These are phyloP conservation scores for Smithornis capensis DNA, from an alignment of 2,113 vertebrate genomes.

Conservation along the genomic window DNA sequence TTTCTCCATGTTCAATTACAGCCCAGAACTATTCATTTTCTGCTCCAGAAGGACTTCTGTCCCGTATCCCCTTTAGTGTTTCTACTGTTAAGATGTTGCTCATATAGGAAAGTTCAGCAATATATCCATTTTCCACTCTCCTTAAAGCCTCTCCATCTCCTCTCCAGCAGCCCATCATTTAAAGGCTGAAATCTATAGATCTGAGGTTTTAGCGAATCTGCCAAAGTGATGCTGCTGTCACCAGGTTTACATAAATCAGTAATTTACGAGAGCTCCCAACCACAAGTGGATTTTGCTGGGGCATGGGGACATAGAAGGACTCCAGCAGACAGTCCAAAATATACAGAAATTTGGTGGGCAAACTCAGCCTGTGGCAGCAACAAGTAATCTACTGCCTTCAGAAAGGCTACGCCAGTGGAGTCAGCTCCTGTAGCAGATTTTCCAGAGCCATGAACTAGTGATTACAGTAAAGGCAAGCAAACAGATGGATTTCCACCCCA, in stretches of 20 bases:
- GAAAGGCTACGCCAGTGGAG: fast-evolving
- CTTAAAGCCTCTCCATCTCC: background rate
- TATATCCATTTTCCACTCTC: background rate
- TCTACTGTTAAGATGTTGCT: background rate
- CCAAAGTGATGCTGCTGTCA: background rate
- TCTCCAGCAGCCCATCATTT: background rate
- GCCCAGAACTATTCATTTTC: background rate
- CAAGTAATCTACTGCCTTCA: background rate
- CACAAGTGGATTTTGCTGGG: background rate
- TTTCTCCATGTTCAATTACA: background rate
- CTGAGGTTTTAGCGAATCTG: background rate
- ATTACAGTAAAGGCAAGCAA: background rate
- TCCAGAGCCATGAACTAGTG: background rate
- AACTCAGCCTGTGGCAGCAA: background rate
- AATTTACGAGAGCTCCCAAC: background rate
- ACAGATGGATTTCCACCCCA: constrained; percentile 7
- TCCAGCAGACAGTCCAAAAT: background rate
- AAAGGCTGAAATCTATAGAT: background rate
- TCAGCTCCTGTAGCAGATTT: background rate
- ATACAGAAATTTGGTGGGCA: background rate
- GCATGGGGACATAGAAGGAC: background rate
- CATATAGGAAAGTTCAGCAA: background rate
- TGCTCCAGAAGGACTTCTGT: background rate
- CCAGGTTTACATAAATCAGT: background rate
- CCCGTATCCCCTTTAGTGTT: background rate